Percentiles rank a stretch among this genome's conserved stretches.
These are phyloP conservation scores for Tiliacea aurago DNA, from an alignment of 2,888 invertebrate genomes.

Conservation along the genomic window DNA sequence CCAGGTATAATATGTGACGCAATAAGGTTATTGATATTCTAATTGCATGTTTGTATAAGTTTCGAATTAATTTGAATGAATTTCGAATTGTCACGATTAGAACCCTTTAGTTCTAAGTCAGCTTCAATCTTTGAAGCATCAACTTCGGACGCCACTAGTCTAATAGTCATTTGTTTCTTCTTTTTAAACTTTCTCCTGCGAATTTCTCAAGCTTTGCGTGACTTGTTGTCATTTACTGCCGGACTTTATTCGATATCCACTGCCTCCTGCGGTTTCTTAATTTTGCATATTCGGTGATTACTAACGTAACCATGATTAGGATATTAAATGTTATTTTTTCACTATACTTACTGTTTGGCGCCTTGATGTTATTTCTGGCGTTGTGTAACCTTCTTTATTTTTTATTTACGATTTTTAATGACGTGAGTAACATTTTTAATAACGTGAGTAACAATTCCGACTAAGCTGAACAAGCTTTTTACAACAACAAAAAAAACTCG, in stretches of 20 bases:
- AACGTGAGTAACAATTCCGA: not conserved
- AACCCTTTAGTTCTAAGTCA: not conserved
- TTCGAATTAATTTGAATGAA: no score
- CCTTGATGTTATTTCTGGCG: not conserved
- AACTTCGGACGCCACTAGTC: not conserved
- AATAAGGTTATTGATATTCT: not conserved
- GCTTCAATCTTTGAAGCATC: not conserved
- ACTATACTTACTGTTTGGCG: not conserved
- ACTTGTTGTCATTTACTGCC: not conserved
- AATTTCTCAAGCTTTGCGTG: not conserved
- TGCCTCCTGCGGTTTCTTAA: not conserved
- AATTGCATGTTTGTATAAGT: slow-evolving; percentile 5
- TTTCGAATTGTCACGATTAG: not conserved
- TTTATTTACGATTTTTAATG: no score
- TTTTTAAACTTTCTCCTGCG: not conserved
- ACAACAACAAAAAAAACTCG: not conserved
- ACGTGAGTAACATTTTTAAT: not conserved
- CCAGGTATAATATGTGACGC: not conserved
- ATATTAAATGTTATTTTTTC: not conserved
- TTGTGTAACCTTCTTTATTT: not conserved
- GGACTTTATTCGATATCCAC: no score
- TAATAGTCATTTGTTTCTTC: not conserved
- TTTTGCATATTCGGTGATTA: not conserved
- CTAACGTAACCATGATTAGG: not conserved
- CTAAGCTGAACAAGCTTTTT: not conserved